A percentile compares a stretch with the other conserved stretches of the same genome.
Conservation (phyloP, 2,888 invertebrate genomes). For the Cantharis nigra region DNA sequence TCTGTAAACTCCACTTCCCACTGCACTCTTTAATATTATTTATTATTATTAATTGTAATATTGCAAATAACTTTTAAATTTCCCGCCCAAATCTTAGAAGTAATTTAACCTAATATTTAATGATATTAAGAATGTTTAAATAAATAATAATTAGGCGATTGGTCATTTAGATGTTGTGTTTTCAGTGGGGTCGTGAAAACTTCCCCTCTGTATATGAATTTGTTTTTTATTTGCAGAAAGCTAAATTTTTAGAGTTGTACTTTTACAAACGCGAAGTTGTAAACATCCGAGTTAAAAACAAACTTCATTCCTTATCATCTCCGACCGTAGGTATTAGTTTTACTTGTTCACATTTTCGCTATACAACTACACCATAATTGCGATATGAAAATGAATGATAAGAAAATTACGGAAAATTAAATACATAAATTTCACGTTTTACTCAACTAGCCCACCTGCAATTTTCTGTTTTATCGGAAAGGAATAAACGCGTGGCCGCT, state of each 20-base stretch:
- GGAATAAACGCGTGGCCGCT: not conserved
- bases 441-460: not conserved
- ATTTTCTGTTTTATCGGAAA: not conserved
- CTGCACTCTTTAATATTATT: no score
- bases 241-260: not conserved
- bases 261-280: not conserved
- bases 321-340: not conserved
- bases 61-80: no score
- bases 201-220: not conserved
- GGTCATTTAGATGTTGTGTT: no score
- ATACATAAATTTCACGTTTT: not conserved
- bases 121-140: no score
- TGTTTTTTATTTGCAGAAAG: not conserved
- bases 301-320: not conserved
- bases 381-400: not conserved
- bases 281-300: not conserved
- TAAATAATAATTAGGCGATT: no score
- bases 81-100: no score
- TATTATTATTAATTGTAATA: no score
- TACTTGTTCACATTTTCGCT: not conserved
- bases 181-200: no score
- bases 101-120: no score
- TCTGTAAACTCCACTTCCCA: no score
- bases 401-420: not conserved
- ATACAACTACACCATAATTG: not conserved